Evolutionary conservation across 2,113 vertebrate genomes (phyloP), one percentile per base, ranked within the genome.

Genomic region (Ceuthmochares aereus): DNA sequence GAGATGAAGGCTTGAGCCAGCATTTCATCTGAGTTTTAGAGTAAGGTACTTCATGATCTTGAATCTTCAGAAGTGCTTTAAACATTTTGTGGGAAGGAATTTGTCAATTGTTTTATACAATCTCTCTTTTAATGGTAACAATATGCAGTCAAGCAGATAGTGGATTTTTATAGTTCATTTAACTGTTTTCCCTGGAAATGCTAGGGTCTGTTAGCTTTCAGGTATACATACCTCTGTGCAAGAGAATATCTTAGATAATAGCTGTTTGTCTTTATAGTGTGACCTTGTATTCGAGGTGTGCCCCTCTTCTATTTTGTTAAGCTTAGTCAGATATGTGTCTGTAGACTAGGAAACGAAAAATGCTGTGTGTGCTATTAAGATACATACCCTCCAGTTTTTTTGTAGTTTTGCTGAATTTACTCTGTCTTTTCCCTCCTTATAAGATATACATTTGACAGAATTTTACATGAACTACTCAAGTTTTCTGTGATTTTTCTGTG

Each of bases 311-410:
- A 0, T 49, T 79, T 75, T 62, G 4, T 52, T 87, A 58, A 52
- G 5, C 12, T 84, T 30, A 37, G 27, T 43, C 43, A 70, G 32
- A 18, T 72, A 42, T 4, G 7, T 27, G 3, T 80, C 27, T 8
- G 2, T 52, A 56, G 69, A 69, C 13, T 34, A 62, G 34, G 37
- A 90, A 76, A 72, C 0, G 4, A 69, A 74, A 69, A 87, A 30
- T 26, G 7, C 7, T 40, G 2, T 32, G 8, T 42, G 26, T 3
- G 0, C 9, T 32, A 0, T 58, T 62, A 64, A 79, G 19, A 12
- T 22, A 27, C 19, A n/a, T 59, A 49, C 3, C 2, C 14, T 89
- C 17, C 17, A 52, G n/a, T 19, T 21, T 79, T 58, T 82, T 32
- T 0, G 0, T 52, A 19, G 23, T 42, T 84, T 5, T 21, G 19